Evolutionary conservation across 2,888 invertebrate species (phyloP).

Genomic region (Scrobipalpa costella): DNA sequence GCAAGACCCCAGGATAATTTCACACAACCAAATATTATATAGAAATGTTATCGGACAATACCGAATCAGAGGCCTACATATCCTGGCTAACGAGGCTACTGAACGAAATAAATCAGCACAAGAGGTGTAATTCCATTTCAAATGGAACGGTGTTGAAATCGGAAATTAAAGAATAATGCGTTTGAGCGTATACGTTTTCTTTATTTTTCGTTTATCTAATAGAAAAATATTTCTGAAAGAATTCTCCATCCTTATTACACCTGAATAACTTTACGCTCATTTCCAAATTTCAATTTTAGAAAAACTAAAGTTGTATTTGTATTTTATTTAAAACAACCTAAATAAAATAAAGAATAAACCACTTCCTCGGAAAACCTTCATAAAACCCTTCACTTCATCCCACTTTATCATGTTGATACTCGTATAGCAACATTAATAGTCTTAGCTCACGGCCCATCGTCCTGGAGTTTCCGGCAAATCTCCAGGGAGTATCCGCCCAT

Average conservation of each 20-base stretch:
- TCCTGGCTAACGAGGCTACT: conserved; percentile 22
- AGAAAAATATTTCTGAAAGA: not conserved
- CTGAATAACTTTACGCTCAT: no score
- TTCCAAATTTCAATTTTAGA: no score
- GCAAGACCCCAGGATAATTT: conserved; percentile 19
- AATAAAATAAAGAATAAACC: not conserved
- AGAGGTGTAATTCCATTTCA: conserved; percentile 24
- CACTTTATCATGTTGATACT: not conserved
- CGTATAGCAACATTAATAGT: conserved; percentile 1
- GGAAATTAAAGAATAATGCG: conserved; percentile 6
- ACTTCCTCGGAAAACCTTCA: not conserved
- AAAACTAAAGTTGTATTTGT: no score
- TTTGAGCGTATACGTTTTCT: not conserved
- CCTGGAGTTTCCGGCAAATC: not conserved
- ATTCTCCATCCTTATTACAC: no score
- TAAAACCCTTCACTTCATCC: not conserved
- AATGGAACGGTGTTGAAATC: conserved; percentile 17
- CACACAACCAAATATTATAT: conserved; percentile 1
- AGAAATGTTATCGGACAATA: not conserved
- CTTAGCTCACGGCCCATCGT: not conserved
- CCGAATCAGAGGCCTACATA: conserved; percentile 24
- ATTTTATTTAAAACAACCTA: no score
- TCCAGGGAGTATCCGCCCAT: not conserved
- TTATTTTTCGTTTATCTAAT: no score
- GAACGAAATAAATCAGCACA: conserved; percentile 28